Percentiles rank a stretch among this genome's conserved stretches.
Conservation (phyloP, 2,888 invertebrate species). For the Leptopilina myrica region DNA sequence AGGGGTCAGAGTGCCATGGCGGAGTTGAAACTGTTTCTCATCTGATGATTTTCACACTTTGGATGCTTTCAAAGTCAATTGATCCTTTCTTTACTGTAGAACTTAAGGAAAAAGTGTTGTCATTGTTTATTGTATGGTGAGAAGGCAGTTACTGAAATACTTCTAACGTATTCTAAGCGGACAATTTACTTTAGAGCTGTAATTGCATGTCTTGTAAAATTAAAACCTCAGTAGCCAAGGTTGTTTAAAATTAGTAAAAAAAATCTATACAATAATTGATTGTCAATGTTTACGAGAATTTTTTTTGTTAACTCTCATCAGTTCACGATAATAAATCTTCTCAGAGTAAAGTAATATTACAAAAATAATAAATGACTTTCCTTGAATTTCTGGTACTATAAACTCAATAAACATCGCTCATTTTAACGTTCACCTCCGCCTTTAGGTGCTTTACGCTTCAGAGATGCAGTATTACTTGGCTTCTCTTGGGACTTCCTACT, state of each 20-base stretch:
- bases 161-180: too few species aligned
- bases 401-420: conserved; percentile 72
- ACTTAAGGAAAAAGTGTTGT: background rate
- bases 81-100: background rate
- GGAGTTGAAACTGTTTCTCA: conserved; percentile 21
- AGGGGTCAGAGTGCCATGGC: conserved; percentile 41
- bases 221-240: background rate
- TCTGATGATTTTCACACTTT: conserved; percentile 1
- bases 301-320: conserved; percentile 34
- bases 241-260: background rate
- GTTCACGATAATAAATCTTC: conserved; percentile 54
- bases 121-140: background rate
- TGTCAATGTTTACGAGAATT: conserved; percentile 3
- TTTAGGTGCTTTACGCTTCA: conserved; percentile 57
- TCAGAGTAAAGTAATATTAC: conserved; percentile 44
- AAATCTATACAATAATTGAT: background rate
- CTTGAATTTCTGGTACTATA: conserved; percentile 63
- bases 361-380: conserved; percentile 61
- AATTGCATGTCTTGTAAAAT: too few species aligned
- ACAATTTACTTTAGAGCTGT: too few species aligned
- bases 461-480: conserved; percentile 40
- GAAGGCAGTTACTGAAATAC: too few species aligned
- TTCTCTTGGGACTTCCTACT: conserved; percentile 48
- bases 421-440: conserved; percentile 59
- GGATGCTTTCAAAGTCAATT: conserved; percentile 20